Evolutionary conservation across 2,888 invertebrate species (phyloP), one percentile per base, ranked within the genome.

Genomic region (Drosophila birchii): DNA sequence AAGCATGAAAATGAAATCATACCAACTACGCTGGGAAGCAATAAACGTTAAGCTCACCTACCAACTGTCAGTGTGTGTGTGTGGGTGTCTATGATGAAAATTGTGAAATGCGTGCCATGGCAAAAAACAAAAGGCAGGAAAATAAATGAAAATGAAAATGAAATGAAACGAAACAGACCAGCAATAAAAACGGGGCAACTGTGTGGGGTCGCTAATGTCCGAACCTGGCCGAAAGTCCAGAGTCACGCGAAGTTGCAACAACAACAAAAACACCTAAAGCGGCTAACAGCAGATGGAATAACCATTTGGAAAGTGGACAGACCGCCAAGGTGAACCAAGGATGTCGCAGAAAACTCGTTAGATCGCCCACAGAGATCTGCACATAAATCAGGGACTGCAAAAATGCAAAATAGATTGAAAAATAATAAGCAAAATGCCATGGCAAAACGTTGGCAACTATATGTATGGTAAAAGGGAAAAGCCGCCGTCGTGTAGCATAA

Each of bases 181-280:
- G 76, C 56, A 54, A 76, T 68, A 61, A 56, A 81, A 75, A 54
- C 45, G 49, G 58, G 60, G 55, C 51, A 51, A 76, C 66, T 74
- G 75, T 72, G 75, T 77, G 77, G 75, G 73, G 6, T 75, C 78
- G 80, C 78, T 78, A 86, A 87, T 87, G 78, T 67, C 76, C 70
- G 60, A 78, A 45, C 80, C 75, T 90, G 89, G 86, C 91, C 90
- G 20, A 90, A 76, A 79, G 84, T 77, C 76, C 72, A 63, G 79
- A 81, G 90, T 91, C 90, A 90, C 90, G 90, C 90, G 76, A 90
- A 86, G 77, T 70, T 72, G 79, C 78, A 82, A 79, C 59, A 82
- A 75, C 49, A 69, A 53, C 38, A 66, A 69, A 51, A 66, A 69
- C 53, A 29, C 7, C 8, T 18, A 56, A 56, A 20, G 32, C 18